phyloP scores from a whole-genome alignment of 2,797 vertebrate species.

The Sardinella longiceps region DNA sequence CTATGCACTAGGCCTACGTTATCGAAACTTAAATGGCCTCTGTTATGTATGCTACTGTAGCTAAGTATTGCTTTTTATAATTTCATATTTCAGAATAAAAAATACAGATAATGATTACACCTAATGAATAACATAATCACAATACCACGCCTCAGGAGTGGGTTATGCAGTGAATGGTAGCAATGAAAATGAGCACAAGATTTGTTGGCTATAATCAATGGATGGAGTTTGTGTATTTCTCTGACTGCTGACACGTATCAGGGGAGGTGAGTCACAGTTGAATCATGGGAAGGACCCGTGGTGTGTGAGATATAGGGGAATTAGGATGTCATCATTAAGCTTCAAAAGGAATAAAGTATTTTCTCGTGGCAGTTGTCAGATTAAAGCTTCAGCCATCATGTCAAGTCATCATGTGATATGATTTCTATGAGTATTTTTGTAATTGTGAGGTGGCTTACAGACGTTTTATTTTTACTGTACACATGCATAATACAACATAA shows the following conservation, averaged over 20 bases:
- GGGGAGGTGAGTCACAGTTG: conserved; percentile 4
- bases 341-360: not conserved
- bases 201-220: not conserved
- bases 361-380: not conserved
- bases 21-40: not conserved
- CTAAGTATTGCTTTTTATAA: too few relatives aligned
- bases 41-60: too few relatives aligned
- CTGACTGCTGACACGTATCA: not conserved
- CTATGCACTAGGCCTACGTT: too few relatives aligned
- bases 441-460: too few relatives aligned
- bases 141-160: not conserved
- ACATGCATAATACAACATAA: too few relatives aligned
- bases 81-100: not conserved
- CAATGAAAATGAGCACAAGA: not conserved
- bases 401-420: too few relatives aligned
- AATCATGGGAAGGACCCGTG: not conserved
- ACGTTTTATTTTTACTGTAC: too few relatives aligned
- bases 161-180: too few relatives aligned
- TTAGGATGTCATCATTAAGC: not conserved
- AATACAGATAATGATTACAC: not conserved
- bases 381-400: too few relatives aligned
- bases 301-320: not conserved
- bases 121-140: not conserved
- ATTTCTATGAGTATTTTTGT: too few relatives aligned
- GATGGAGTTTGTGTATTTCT: not conserved